Percentiles rank a stretch among this genome's conserved stretches.
These are phyloP conservation scores for Sebastes aleutianus DNA, from an alignment of 2,797 vertebrate genomes.

Conservation along the genomic window DNA sequence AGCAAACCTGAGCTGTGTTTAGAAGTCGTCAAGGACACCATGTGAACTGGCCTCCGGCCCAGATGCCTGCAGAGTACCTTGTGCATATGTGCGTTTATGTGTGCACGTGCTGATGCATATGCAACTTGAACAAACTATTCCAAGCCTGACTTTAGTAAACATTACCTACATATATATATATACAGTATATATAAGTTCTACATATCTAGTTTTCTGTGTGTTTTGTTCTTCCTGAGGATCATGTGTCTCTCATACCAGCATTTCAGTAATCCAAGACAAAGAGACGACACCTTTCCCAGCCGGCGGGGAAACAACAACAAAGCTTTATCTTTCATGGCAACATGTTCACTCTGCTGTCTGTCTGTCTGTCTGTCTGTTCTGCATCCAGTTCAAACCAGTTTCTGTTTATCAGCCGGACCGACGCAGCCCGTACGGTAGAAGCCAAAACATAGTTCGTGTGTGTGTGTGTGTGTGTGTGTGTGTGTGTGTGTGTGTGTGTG, in stretches of 20 bases:
- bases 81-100: neutral
- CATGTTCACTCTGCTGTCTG: too few relatives aligned
- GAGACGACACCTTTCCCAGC: neutral
- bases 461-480: too few relatives aligned
- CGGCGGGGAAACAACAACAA: neutral
- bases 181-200: too few relatives aligned
- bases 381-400: slow-evolving; percentile 74
- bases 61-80: slow-evolving; percentile 13
- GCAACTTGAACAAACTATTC: neutral
- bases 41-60: slow-evolving; percentile 29
- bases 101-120: neutral
- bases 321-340: neutral
- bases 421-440: slow-evolving; percentile 49
- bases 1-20: slow-evolving; percentile 8
- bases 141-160: neutral
- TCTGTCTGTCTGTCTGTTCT: neutral
- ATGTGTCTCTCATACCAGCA: neutral
- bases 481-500: too few relatives aligned
- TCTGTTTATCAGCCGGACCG: slow-evolving; percentile 72
- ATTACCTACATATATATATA: too few relatives aligned
- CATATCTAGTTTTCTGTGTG: too few relatives aligned
- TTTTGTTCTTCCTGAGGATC: neutral
- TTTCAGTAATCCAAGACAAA: neutral
- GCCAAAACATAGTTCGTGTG: slow-evolving; percentile 66
- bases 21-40: slow-evolving; percentile 29